Percentiles rank a stretch among this genome's conserved stretches.
Conservation (phyloP, 1,140 invertebrate species). For the Steinernema khuongi region DNA sequence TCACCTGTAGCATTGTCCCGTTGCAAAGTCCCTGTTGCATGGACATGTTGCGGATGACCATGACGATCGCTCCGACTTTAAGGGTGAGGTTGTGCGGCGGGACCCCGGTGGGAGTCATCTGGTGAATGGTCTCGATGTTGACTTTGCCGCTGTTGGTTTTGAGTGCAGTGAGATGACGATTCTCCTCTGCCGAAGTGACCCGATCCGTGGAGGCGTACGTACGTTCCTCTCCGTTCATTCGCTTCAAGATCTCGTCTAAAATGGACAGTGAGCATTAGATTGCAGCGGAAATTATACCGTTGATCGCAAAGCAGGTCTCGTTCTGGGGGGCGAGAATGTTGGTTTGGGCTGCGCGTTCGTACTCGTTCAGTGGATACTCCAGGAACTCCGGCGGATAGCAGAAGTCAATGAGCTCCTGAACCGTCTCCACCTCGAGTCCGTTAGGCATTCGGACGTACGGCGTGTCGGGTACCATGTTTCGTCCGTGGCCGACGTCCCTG, state of each 20-base stretch:
- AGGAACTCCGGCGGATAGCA: neutral
- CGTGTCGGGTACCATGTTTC: neutral
- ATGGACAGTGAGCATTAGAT: too few relatives aligned
- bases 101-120: slow-evolving; percentile 31
- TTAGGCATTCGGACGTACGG: neutral
- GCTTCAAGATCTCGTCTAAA: too few relatives aligned
- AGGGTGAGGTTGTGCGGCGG: slow-evolving; percentile 37
- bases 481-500: neutral
- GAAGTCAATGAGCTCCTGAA: neutral
- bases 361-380: neutral
- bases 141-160: neutral
- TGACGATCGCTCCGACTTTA: slow-evolving; percentile 37
- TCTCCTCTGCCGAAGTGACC: neutral
- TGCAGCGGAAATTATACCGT: too few relatives aligned
- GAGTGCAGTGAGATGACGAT: neutral
- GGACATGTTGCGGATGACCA: slow-evolving; percentile 37
- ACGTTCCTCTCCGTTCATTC: too few relatives aligned
- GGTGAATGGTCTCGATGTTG: neutral
- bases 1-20: slow-evolving; percentile 34
- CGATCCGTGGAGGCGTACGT: neutral
- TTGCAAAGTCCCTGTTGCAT: slow-evolving; percentile 32
- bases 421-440: neutral
- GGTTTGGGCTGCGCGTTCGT: too few relatives aligned
- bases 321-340: too few relatives aligned
- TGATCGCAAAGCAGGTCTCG: too few relatives aligned